phyloP scores from a whole-genome alignment of 2,797 vertebrate genomes.

The Hydrolagus colliei region DNA sequence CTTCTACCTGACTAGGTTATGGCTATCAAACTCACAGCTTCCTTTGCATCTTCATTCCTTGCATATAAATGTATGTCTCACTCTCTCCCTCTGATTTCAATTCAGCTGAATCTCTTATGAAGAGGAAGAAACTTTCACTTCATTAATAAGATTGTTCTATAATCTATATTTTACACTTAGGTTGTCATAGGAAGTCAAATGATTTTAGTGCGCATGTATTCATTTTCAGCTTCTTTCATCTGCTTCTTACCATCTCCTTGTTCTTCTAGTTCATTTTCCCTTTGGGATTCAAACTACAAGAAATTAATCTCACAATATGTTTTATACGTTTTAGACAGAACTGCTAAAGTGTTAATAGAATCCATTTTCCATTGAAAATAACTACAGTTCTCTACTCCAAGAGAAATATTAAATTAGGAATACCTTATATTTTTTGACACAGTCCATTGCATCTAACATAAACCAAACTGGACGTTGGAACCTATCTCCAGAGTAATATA shows the following conservation, averaged over 20 bases:
- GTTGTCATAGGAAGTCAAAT: background rate
- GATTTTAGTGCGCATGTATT: background rate
- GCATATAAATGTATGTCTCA: background rate
- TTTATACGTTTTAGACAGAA: background rate
- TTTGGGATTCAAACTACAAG: background rate
- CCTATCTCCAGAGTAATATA: too few species aligned
- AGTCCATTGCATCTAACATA: too few species aligned
- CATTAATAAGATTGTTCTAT: background rate
- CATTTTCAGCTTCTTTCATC: background rate
- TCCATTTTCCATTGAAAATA: background rate
- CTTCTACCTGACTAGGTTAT: background rate
- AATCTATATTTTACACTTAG: slow-evolving; percentile 2
- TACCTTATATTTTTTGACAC: too few species aligned
- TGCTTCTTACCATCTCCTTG: background rate
- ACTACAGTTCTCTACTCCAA: background rate
- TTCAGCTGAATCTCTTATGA: background rate
- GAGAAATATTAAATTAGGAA: background rate
- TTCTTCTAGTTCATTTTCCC: background rate
- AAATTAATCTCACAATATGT: background rate
- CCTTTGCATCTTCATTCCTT: background rate
- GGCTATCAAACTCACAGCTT: background rate
- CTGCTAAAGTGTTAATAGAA: background rate
- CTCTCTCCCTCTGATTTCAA: background rate
- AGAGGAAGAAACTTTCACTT: background rate
- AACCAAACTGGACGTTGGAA: too few species aligned